phyloP scores from a whole-genome alignment of 1,140 invertebrate genomes.

The Ostrea edulis region DNA sequence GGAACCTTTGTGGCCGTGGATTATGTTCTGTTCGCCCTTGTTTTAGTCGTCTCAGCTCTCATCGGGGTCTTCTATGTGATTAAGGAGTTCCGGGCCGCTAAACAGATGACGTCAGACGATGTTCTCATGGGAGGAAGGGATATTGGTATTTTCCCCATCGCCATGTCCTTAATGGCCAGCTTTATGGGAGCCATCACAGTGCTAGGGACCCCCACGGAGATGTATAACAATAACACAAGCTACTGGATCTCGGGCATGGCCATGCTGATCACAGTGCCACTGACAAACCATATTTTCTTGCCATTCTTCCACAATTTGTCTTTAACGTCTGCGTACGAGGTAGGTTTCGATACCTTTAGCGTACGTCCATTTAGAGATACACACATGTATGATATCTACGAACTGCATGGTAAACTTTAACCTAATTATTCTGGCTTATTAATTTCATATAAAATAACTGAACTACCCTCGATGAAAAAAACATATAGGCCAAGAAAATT shows the following conservation, averaged over 20 bases:
- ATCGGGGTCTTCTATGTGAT: constrained; percentile 86
- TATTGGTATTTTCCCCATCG: constrained; percentile 82
- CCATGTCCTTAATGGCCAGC: constrained; percentile 81
- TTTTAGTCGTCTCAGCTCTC: constrained; percentile 72
- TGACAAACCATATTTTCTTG: constrained; percentile 74
- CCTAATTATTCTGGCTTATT: no score
- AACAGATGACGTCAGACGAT: constrained; percentile 90
- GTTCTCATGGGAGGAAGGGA: constrained; percentile 88
- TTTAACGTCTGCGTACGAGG: constrained; percentile 78
- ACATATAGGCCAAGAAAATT: no score
- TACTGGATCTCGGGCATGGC: constrained; percentile 72
- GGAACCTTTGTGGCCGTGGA: constrained; percentile 71
- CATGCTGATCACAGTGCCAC: constrained; percentile 70
- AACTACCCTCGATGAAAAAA: no score
- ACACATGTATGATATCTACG: not conserved
- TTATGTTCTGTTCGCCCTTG: constrained; percentile 75
- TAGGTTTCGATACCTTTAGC: constrained; percentile 52
- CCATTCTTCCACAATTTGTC: constrained; percentile 77
- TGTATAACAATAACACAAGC: constrained; percentile 82
- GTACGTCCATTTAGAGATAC: not conserved
- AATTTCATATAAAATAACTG: no score
- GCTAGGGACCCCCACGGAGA: constrained; percentile 92
- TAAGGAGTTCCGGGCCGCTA: constrained; percentile 86
- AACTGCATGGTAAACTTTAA: no score
- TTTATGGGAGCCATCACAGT: constrained; percentile 94